Percentiles rank a stretch among this genome's conserved stretches.
These are phyloP conservation scores for Myotis pilosus DNA, from an alignment of 2,797 vertebrate species.

Conservation along the genomic window DNA sequence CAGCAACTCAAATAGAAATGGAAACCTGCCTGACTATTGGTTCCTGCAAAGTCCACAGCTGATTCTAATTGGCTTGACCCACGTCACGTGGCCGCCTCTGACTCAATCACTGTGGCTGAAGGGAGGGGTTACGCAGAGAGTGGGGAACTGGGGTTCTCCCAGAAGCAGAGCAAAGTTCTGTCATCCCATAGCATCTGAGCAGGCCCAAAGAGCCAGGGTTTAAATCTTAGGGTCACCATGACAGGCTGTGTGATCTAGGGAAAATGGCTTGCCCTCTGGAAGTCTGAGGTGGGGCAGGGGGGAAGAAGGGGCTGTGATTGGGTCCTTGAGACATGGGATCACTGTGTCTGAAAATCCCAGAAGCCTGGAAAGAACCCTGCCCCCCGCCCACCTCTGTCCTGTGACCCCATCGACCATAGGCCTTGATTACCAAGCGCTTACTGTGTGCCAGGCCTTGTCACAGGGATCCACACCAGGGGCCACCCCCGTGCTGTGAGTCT, in stretches of 20 bases:
- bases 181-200: neutral
- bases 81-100: neutral
- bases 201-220: neutral
- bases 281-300: neutral
- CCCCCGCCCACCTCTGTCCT: neutral
- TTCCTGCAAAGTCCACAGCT: neutral
- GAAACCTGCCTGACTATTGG: neutral
- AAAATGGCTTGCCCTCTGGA: neutral
- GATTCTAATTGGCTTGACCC: neutral
- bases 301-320: too few relatives aligned
- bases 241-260: neutral
- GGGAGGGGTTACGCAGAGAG: neutral
- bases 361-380: neutral
- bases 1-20: neutral
- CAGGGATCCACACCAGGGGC: neutral
- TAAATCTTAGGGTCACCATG: neutral
- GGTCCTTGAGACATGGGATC: too few relatives aligned
- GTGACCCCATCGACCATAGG: neutral
- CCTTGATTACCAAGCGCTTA: rapidly evolving
- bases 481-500: neutral
- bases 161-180: neutral
- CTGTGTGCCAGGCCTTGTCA: neutral
- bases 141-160: too few relatives aligned
- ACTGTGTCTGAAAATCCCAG: neutral
- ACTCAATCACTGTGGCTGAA: neutral